Base-by-base conservation (phyloP, 2,113 vertebrate genomes). In the Alectura lathami region DNA sequence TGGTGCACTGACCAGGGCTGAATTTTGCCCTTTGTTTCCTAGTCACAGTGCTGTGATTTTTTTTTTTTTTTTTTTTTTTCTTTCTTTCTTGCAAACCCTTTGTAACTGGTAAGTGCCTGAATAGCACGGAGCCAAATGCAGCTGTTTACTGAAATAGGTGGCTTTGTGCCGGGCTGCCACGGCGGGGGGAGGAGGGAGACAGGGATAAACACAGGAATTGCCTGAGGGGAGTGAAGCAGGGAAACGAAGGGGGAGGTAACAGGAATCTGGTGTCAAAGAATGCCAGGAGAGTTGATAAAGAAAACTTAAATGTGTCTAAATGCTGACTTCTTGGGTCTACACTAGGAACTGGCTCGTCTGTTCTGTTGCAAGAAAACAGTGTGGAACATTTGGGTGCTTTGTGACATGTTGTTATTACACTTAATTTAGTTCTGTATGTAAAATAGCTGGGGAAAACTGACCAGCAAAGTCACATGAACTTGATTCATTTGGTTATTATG, bases 81-180 rank as follows among this genome's bases (percentile, higher is more conserved):
- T 36, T 23, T 43, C 14, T 32, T 59, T 47, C 34, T 45, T 36
- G 51, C 17, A 83, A 74, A 43, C 36, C 23, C 53, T 86, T 67
- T 77, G 76, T 87, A 43, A 69, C 24, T 13, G 21, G 16, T 2
- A 48, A 38, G 36, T 4, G 74, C 36, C 27, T 32, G 62, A 51
- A 9, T 3, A n/a, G 32, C 76, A 17, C 6, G 4, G 47, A 38
- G 72, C 69, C 14, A 29, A n/a, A 78, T 36, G 78, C 64, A 53
- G 87, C 64, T 66, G 60, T 84, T 84, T 38, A 4, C 51, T 38
- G 73, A 7, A 64, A 9, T 57, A 27, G 74, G 42, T 48, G 81
- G 42, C 93, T 97, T 96, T 97, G 96, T 96, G 94, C 88, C 2
- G 4, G 56, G 62, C 54, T 78, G 89, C 80, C 83, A 24, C 17